Evolutionary conservation across 2,113 vertebrate genomes (phyloP).

Genomic region (Crotalus helleri): DNA sequence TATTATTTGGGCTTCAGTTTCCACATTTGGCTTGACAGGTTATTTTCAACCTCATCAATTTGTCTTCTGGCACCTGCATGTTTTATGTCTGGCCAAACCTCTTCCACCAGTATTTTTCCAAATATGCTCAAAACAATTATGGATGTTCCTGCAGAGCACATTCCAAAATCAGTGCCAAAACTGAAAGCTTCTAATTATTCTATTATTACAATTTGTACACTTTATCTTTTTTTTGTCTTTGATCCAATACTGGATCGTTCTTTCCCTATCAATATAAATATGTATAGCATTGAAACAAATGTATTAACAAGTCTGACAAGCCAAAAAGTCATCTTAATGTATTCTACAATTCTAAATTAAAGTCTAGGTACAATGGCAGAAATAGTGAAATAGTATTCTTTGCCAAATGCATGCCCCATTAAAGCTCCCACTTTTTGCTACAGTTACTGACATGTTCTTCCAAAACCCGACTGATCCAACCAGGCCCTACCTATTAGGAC

Average conservation of each 20-base stretch:
- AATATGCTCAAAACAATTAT: neutral
- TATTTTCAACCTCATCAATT: neutral
- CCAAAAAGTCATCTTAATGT: neutral
- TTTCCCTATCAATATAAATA: conserved; percentile 5
- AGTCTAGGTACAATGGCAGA: neutral
- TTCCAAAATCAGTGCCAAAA: neutral
- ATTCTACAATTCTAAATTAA: conserved; percentile 7
- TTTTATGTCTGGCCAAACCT: neutral
- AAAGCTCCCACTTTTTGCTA: neutral
- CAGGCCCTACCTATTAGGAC: neutral
- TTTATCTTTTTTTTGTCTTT: neutral
- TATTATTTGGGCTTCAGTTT: neutral
- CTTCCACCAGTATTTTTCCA: neutral
- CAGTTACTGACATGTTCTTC: neutral
- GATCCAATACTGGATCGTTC: neutral
- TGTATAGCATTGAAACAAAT: neutral
- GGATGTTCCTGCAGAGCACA: neutral
- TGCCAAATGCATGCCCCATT: neutral
- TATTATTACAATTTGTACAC: neutral
- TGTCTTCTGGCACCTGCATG: neutral
- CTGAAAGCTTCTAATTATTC: neutral
- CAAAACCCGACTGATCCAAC: neutral
- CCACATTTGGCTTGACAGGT: neutral
- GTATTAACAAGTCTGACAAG: neutral
- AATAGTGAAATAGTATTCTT: neutral